These are phyloP conservation scores for Pseudococcus jackbeardsleyi DNA, from an alignment of 2,888 invertebrate genomes.

Conservation along the genomic window DNA sequence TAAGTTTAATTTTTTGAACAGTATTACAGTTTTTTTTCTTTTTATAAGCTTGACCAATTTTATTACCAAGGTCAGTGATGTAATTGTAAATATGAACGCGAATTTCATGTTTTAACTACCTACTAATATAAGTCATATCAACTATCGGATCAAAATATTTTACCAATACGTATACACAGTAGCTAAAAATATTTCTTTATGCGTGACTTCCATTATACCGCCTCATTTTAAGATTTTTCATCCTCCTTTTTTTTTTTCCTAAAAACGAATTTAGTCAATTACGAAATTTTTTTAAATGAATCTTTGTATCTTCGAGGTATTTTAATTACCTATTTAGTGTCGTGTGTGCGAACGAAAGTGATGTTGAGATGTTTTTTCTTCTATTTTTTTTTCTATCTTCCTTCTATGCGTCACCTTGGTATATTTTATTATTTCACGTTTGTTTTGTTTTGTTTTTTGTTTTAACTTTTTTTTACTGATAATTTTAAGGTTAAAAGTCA, in stretches of 20 bases:
- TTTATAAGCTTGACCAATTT: conserved; percentile 23
- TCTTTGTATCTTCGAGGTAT: neutral
- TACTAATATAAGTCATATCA: conserved; percentile 10
- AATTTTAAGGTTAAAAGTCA: conserved; percentile 28
- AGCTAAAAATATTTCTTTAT: conserved; percentile 1
- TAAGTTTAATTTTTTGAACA: conserved; percentile 52
- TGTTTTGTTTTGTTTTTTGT: conserved; percentile 7
- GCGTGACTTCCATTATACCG: conserved; percentile 5
- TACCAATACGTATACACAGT: neutral
- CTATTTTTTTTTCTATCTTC: neutral
- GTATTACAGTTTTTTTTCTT: conserved; percentile 19
- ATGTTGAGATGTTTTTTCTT: conserved; percentile 10
- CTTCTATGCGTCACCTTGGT: neutral
- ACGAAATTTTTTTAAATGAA: neutral
- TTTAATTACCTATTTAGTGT: conserved; percentile 1
- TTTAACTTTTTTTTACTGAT: neutral
- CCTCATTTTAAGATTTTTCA: neutral
- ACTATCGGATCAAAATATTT: conserved; percentile 22
- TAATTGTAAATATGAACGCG: neutral
- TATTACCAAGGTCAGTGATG: conserved; percentile 20
- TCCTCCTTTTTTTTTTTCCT: neutral
- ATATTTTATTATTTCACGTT: conserved; percentile 31
- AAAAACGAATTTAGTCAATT: conserved; percentile 39
- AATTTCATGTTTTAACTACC: neutral
- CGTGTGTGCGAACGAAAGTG: neutral